Conservation (phyloP, 2,113 vertebrate species). For the Motacilla alba region DNA sequence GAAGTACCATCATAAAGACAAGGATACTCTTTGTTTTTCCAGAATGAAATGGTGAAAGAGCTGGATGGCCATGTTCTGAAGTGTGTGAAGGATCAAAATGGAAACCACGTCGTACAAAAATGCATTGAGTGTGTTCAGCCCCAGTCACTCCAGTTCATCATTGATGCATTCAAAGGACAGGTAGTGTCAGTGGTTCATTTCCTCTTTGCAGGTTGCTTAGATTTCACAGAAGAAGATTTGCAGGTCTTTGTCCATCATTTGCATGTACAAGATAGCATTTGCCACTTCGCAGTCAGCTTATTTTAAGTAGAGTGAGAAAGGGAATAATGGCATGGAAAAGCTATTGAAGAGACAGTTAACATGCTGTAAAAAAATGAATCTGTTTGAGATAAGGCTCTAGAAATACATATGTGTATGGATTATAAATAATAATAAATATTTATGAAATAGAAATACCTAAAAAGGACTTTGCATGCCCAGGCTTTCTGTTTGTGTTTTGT, state of each 20-base stretch:
- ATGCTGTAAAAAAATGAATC: neutral
- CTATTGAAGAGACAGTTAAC: neutral
- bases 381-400: neutral
- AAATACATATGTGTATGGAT: neutral
- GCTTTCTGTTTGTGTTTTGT: neutral
- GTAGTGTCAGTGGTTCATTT: constrained; percentile 59
- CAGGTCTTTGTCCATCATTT: neutral
- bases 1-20: neutral
- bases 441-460: neutral
- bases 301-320: neutral
- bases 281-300: neutral
- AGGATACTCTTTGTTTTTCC: constrained; percentile 3
- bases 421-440: neutral
- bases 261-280: neutral
- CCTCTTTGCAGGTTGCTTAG: neutral
- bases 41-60: constrained; percentile 96
- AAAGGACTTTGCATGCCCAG: neutral
- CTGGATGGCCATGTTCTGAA: constrained; percentile 95
- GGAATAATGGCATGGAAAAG: neutral
- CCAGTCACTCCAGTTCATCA: constrained; percentile 93
- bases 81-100: constrained; percentile 97
- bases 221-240: neutral
- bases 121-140: constrained; percentile 97
- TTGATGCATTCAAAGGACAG: constrained; percentile 96
- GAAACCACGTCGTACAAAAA: constrained; percentile 97